Evolutionary conservation across 2,113 vertebrate species (phyloP).

Genomic region (Psittacara wagleri): DNA sequence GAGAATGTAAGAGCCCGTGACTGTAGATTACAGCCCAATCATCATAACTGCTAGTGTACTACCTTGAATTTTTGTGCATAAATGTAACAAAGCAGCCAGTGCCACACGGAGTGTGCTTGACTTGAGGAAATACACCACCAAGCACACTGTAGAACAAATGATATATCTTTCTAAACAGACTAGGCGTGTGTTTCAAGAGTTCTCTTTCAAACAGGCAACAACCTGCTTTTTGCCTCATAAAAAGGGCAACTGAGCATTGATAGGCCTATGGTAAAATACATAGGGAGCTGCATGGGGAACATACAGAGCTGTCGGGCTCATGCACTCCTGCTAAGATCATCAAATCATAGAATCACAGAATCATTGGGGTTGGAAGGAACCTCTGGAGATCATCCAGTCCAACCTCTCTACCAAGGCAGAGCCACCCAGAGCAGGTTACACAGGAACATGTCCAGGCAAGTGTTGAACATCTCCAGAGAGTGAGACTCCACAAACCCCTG

Average conservation of each 20-base stretch:
- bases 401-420: background rate
- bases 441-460: background rate
- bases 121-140: background rate
- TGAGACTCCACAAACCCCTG: background rate
- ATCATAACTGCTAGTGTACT: background rate
- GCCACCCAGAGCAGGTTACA: background rate
- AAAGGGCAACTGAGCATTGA: accelerated
- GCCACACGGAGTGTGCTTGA: background rate
- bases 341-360: background rate
- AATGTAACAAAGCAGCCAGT: background rate
- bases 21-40: background rate
- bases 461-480: background rate
- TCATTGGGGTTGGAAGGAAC: background rate
- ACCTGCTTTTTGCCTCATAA: background rate
- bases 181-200: background rate
- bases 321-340: background rate
- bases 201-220: background rate
- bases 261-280: background rate
- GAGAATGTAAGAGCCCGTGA: background rate
- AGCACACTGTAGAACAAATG: background rate
- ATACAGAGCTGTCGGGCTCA: accelerated
- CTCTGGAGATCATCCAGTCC: background rate
- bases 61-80: background rate
- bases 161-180: background rate
- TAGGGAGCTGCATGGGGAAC: accelerated